Base-by-base conservation (phyloP, 2,113 vertebrate species). In the Regulus satrapa region DNA sequence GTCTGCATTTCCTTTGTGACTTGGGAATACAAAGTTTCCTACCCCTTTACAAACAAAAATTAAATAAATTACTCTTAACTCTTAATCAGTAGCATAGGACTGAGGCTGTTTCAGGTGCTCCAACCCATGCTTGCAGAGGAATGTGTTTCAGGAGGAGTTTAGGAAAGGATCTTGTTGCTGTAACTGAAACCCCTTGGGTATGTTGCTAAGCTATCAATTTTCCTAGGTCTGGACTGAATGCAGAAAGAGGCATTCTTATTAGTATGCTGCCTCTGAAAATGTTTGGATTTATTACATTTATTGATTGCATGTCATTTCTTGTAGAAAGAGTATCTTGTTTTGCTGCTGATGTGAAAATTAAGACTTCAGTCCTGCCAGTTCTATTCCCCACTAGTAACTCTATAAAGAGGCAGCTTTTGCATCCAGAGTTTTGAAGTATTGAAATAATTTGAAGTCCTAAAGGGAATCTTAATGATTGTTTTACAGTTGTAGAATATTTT, bases 261-360 rank as follows among this genome's bases (percentile, higher is more conserved):
- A 84, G 51, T 84, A 72, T 86, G 59, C 91, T 24, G 24, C 74
- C 66, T 87, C 59, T 87, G 84, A 92, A 94, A 85, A 77, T 72
- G 77, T 82, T 94, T 91, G 48, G 78, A 68, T 92, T 94, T 93
- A 94, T 94, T 94, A 46, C 45, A 49, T 82, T 89, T 96, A 95
- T 91, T 58, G 96, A 92, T 97, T 82, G 73, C 66, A 73, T 75
- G 77, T 79, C 74, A 75, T 84, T 89, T 85, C 51, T 75, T 92
- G 77, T 89, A 85, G 64, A 79, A 87, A 66, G 67, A 93, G 78
- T 69, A 88, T 82, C 88, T 96, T 85, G 84, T 72, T 95, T 85
- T 76, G 74, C 74, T 79, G 62, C 66, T 89, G 74, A 89, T 75
- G 58, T 76, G 81, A 92, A 92, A 95, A 79, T 95, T 94, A 95